Evolutionary conservation across 2,113 vertebrate species (phyloP).

Genomic region (Cottus gobio): DNA sequence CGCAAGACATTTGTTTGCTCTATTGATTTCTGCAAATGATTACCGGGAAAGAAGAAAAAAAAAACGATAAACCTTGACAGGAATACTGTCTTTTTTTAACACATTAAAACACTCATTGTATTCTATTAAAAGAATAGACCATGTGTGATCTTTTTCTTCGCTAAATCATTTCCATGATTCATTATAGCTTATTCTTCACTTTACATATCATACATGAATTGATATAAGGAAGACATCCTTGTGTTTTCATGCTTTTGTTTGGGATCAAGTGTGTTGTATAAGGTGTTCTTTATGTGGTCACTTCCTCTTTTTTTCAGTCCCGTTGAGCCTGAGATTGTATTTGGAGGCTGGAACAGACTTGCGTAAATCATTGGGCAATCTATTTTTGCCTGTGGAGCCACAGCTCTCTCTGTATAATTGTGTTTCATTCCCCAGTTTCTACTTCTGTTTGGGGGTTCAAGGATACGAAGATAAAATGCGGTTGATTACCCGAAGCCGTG

Average conservation of each 20-base stretch:
- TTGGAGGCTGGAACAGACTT: slow-evolving; percentile 48
- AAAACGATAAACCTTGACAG: slow-evolving; percentile 49
- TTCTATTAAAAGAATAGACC: neutral
- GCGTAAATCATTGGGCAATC: slow-evolving; percentile 60
- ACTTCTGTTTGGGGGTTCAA: slow-evolving; percentile 16
- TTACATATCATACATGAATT: neutral
- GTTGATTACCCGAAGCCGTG: slow-evolving; percentile 1
- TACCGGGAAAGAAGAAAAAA: slow-evolving; percentile 24
- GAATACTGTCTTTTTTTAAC: slow-evolving; percentile 27
- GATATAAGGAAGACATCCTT: neutral
- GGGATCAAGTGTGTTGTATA: neutral
- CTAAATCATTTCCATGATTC: neutral
- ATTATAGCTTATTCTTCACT: neutral
- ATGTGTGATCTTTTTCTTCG: neutral
- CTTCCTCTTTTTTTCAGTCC: neutral
- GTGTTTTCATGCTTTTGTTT: neutral
- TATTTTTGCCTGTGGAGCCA: slow-evolving; percentile 9
- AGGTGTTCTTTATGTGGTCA: neutral
- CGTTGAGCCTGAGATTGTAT: neutral
- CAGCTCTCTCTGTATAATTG: slow-evolving; percentile 10
- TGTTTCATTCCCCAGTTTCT: slow-evolving; percentile 11
- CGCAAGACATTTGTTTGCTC: slow-evolving; percentile 40
- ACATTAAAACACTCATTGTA: neutral
- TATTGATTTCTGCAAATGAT: slow-evolving; percentile 71
- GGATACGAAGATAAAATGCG: slow-evolving; percentile 62